Conservation (phyloP, 2,888 invertebrate genomes). For the Drosophila anomalata region DNA sequence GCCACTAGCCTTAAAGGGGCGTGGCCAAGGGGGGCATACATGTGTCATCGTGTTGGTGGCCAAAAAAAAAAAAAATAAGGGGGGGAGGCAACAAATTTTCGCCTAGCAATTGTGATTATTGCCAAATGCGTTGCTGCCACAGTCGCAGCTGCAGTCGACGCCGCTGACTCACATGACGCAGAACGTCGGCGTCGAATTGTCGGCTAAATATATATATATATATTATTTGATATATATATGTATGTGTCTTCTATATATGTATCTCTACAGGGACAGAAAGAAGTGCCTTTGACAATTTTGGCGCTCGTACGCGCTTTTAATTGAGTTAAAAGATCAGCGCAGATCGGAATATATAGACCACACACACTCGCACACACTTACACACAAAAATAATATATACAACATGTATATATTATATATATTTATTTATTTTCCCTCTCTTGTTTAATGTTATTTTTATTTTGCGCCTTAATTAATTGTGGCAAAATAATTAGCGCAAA, state of each 20-base stretch:
- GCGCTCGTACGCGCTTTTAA: constrained; percentile 74
- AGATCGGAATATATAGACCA: constrained; percentile 59
- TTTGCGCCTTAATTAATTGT: constrained; percentile 77
- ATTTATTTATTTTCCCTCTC: constrained; percentile 35
- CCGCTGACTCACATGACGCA: constrained; percentile 79
- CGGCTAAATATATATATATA: constrained; percentile 51
- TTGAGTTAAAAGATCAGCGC: constrained; percentile 76
- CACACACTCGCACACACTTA: not conserved
- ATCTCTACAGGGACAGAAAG: constrained; percentile 42
- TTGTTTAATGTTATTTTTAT: constrained; percentile 63
- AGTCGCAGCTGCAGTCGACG: constrained; percentile 1
- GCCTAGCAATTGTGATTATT: constrained; percentile 57
- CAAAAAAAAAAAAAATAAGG: constrained; percentile 24
- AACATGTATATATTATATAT: constrained; percentile 7
- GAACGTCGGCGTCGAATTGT: constrained; percentile 68
- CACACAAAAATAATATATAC: not conserved
- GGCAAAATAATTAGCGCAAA: constrained; percentile 80
- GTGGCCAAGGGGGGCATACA: not conserved
- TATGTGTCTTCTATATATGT: not conserved
- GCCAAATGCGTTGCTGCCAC: constrained; percentile 67
- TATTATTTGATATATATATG: constrained; percentile 1
- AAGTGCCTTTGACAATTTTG: constrained; percentile 70
- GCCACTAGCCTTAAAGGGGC: constrained; percentile 3
- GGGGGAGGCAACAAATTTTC: constrained; percentile 49
- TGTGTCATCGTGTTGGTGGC: constrained; percentile 53